Evolutionary conservation across 2,113 vertebrate genomes (phyloP).

Genomic region (Mesoclemmys tuberculata): DNA sequence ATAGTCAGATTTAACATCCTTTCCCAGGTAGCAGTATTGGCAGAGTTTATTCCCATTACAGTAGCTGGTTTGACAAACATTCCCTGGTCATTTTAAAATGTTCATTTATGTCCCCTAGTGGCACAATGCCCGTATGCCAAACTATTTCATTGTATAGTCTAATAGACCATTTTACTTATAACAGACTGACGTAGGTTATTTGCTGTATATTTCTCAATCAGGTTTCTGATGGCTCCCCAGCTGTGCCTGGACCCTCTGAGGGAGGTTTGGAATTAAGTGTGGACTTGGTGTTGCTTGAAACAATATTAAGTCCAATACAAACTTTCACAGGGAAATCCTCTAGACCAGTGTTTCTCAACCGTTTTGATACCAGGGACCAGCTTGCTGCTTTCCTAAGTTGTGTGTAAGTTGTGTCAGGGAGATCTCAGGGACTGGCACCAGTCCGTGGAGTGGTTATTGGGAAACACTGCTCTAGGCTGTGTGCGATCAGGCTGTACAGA

Average conservation of each 20-base stretch:
- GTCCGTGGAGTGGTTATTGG: no score
- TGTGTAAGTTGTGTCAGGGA: no score
- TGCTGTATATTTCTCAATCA: background rate
- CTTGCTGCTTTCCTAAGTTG: no score
- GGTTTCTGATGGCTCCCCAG: background rate
- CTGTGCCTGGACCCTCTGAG: background rate
- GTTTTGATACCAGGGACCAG: no score
- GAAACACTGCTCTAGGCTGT: fast-evolving
- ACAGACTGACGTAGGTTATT: background rate
- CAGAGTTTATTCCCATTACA: background rate
- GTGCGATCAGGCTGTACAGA: background rate
- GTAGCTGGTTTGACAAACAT: background rate
- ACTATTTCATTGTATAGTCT: background rate
- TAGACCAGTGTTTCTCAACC: no score
- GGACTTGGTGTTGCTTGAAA: background rate
- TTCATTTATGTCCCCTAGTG: background rate
- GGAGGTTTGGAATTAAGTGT: background rate
- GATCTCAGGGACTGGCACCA: no score
- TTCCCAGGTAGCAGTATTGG: background rate
- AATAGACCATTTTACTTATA: background rate
- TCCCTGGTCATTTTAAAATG: background rate
- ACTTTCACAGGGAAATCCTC: background rate
- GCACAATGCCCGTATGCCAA: background rate
- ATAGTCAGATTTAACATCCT: background rate
- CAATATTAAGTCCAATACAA: background rate